phyloP scores from a whole-genome alignment of 2,797 vertebrate species.

The Lepidocolaptes lacrymiger region DNA sequence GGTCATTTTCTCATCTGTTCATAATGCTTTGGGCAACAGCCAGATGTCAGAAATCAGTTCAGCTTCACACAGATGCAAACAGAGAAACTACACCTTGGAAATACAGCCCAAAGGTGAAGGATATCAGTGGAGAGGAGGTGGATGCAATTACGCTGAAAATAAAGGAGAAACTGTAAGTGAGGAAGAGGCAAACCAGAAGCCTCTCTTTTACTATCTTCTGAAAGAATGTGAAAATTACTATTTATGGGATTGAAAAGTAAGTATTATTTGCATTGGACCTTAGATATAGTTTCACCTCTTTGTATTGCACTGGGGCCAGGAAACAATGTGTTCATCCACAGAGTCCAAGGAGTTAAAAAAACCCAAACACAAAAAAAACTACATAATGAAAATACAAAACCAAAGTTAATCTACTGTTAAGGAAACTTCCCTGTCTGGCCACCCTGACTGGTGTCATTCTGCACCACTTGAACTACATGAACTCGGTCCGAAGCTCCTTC shows the following conservation, averaged over 20 bases:
- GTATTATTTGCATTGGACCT: background rate
- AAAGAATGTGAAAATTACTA: background rate
- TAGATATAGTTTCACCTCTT: background rate
- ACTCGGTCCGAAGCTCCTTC: background rate
- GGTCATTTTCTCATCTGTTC: background rate
- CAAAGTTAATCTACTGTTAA: background rate
- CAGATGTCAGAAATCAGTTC: constrained; percentile 18
- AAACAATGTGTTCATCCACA: background rate
- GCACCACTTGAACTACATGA: background rate
- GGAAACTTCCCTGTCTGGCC: background rate
- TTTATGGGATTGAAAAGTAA: background rate
- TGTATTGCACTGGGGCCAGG: background rate
- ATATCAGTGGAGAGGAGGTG: background rate
- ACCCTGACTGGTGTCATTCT: background rate
- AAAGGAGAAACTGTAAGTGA: background rate
- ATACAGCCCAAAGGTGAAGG: background rate
- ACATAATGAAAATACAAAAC: background rate
- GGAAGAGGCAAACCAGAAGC: background rate
- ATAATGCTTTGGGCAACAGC: background rate
- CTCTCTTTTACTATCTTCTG: background rate
- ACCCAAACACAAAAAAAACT: rapidly evolving
- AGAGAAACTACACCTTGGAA: background rate
- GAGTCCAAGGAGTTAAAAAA: background rate
- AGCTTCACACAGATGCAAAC: background rate
- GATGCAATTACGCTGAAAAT: background rate